Evolutionary conservation across 2,113 vertebrate species (phyloP).

Genomic region (Ailuropoda melanoleuca): DNA sequence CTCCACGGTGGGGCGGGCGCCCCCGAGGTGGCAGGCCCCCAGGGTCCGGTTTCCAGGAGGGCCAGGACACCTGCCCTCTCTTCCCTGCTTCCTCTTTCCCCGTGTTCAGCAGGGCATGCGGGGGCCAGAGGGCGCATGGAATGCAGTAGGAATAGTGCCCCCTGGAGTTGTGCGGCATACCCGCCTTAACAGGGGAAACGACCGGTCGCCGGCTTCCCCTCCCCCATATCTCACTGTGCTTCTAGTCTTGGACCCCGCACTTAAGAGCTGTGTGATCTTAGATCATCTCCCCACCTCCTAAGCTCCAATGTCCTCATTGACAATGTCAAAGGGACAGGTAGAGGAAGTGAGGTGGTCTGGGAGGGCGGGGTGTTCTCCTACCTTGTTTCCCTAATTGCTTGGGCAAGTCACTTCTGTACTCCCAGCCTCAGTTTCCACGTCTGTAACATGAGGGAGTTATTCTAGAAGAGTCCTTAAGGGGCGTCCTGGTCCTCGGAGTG

Average conservation of each 20-base stretch:
- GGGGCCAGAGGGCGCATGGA: not conserved
- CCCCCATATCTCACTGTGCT: not conserved
- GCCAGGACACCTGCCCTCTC: not conserved
- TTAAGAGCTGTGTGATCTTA: not conserved
- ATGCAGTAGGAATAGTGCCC: not conserved
- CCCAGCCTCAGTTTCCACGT: not conserved
- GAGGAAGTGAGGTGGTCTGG: not conserved
- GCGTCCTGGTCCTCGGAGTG: not conserved
- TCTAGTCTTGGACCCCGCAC: not conserved
- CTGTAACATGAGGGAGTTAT: not conserved
- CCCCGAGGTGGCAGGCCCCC: not conserved
- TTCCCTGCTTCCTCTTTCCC: not conserved
- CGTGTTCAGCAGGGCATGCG: not conserved
- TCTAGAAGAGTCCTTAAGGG: not conserved
- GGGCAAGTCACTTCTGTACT: not conserved
- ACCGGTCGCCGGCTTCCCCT: not conserved
- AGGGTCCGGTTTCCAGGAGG: not conserved
- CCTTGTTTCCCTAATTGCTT: not conserved
- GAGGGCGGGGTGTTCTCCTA: not conserved
- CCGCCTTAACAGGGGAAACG: not conserved
- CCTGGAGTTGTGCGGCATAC: constrained; percentile 34
- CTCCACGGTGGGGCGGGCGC: not conserved
- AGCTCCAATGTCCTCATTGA: not conserved
- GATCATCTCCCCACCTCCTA: not conserved
- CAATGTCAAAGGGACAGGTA: not conserved